phyloP scores from a whole-genome alignment of 2,797 vertebrate species.

The Rhinoraja longicauda region DNA sequence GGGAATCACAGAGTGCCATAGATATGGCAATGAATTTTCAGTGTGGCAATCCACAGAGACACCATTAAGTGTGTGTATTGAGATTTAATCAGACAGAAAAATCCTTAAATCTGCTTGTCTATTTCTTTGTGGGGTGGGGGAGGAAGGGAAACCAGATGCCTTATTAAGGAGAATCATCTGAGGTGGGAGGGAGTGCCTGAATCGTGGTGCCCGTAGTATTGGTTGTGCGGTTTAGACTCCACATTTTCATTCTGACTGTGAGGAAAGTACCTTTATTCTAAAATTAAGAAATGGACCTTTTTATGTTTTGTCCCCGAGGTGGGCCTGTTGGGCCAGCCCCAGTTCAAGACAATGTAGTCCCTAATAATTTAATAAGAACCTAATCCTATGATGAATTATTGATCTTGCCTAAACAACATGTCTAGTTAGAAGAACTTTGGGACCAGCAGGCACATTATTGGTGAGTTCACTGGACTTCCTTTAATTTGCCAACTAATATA shows the following conservation, averaged over 20 bases:
- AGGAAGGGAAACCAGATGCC: no score
- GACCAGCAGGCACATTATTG: background rate
- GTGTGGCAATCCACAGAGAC: background rate
- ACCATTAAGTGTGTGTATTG: background rate
- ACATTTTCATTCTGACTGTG: background rate
- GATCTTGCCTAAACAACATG: background rate
- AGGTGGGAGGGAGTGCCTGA: background rate
- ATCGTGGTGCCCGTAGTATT: background rate
- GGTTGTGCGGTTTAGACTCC: background rate
- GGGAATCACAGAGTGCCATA: background rate
- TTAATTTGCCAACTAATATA: background rate
- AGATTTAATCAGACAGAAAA: background rate
- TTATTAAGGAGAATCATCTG: background rate
- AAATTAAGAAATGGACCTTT: no score
- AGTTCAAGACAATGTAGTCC: background rate
- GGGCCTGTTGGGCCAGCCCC: background rate
- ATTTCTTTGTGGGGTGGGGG: background rate
- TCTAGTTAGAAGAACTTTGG: background rate
- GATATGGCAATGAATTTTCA: background rate
- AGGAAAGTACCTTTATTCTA: background rate
- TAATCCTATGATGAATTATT: background rate
- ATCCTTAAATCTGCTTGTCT: background rate
- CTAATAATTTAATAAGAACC: background rate
- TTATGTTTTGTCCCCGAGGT: no score
- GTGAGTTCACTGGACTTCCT: background rate